Conservation (phyloP, 92 coral and sea anemone genomes). For the Epizoanthus illoricatus region DNA sequence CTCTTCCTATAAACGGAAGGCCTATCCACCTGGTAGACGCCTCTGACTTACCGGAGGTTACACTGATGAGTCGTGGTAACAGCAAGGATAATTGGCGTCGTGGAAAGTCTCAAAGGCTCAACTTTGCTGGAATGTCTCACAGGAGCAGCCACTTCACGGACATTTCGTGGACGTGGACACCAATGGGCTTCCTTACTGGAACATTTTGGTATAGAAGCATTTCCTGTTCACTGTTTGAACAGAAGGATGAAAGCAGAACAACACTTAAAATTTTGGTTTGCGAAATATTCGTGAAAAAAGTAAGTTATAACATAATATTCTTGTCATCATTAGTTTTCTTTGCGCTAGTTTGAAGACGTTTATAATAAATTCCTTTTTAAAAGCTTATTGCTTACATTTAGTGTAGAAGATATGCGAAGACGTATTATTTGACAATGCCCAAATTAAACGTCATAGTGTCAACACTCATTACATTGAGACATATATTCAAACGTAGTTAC, state of each 20-base stretch:
- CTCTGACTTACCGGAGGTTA: background rate
- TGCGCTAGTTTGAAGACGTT: too few relatives aligned
- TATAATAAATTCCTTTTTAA: too few relatives aligned
- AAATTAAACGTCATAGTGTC: too few relatives aligned
- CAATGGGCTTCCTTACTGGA: background rate
- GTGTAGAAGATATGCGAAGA: too few relatives aligned
- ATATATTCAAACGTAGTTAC: too few relatives aligned
- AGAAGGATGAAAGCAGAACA: background rate
- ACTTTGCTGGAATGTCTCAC: background rate
- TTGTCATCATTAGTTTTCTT: too few relatives aligned
- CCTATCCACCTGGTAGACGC: background rate
- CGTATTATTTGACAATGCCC: too few relatives aligned
- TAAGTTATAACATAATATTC: too few relatives aligned
- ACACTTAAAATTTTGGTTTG: too few relatives aligned
- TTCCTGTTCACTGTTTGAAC: background rate
- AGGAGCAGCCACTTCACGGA: background rate
- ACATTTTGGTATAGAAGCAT: background rate
- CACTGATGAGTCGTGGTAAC: conserved; percentile 7
- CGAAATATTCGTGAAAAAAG: too few relatives aligned
- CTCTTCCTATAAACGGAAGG: background rate
- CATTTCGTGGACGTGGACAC: background rate
- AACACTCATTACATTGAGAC: too few relatives aligned
- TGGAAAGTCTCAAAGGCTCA: background rate
- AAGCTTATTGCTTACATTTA: too few relatives aligned
- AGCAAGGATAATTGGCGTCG: background rate